Evolutionary conservation across 1,140 invertebrate species (phyloP).

Genomic region (Venustaconcha ellipsiformis): DNA sequence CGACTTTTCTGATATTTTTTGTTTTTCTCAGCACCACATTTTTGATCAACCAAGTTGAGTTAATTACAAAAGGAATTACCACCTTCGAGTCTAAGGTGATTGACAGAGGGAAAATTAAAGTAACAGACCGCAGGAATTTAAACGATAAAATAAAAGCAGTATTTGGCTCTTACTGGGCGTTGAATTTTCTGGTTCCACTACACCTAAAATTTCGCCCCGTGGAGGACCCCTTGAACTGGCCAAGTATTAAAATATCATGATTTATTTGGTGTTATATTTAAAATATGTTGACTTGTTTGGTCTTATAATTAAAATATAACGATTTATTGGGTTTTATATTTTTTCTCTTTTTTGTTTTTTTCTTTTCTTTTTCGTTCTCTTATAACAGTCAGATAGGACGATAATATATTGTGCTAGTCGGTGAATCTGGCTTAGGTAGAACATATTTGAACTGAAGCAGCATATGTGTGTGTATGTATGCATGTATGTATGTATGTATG

Average conservation of each 20-base stretch:
- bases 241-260: constrained; percentile 12
- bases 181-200: constrained; percentile 7
- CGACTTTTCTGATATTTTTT: constrained; percentile 9
- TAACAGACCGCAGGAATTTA: constrained; percentile 10
- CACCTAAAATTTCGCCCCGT: constrained; percentile 2
- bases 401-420: too few relatives aligned
- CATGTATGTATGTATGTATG: too few relatives aligned
- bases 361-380: too few relatives aligned
- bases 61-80: constrained; percentile 6
- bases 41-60: constrained; percentile 7
- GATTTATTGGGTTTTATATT: too few relatives aligned
- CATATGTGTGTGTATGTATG: too few relatives aligned
- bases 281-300: too few relatives aligned
- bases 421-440: too few relatives aligned
- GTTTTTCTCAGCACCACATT: constrained; percentile 17
- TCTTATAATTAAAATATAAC: too few relatives aligned
- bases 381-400: too few relatives aligned
- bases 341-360: too few relatives aligned
- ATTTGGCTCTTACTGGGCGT: neutral
- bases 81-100: constrained; percentile 15
- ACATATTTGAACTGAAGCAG: too few relatives aligned
- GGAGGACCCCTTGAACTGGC: constrained; percentile 23
- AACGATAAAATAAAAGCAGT: constrained; percentile 13
- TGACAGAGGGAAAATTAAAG: constrained; percentile 4
- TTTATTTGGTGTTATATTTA: too few relatives aligned